Evolutionary conservation across 2,113 vertebrate genomes (phyloP).

Genomic region (Acrocephalus arundinaceus): DNA sequence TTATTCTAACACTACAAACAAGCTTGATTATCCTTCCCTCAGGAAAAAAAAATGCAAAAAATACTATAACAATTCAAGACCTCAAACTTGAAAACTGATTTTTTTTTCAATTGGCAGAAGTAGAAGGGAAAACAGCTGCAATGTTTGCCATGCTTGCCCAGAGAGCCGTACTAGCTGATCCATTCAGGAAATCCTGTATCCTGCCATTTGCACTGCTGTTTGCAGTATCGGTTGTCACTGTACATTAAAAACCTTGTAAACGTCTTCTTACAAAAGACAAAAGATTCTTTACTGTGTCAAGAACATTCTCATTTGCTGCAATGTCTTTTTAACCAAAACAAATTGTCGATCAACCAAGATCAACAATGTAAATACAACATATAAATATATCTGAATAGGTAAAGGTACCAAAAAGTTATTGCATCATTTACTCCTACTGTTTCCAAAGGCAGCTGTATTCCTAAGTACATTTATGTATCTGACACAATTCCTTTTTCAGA

Average conservation of each 20-base stretch:
- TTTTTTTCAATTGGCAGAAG: neutral
- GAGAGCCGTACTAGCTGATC: neutral
- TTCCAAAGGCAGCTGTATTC: neutral
- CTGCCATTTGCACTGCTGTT: neutral
- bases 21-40: neutral
- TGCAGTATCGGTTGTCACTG: neutral
- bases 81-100: neutral
- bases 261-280: neutral
- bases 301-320: neutral
- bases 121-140: neutral
- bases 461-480: neutral
- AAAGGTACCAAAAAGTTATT: neutral
- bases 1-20: neutral
- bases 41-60: neutral
- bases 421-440: neutral
- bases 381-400: neutral
- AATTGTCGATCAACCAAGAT: neutral
- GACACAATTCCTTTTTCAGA: neutral
- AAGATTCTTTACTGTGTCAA: neutral
- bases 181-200: neutral
- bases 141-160: neutral
- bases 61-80: neutral
- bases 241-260: neutral
- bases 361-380: neutral
- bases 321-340: neutral